Percentiles rank a stretch among this genome's conserved stretches.
Evolutionary conservation across 2,888 invertebrate genomes (phyloP).

Genomic region (Volucella zonaria): DNA sequence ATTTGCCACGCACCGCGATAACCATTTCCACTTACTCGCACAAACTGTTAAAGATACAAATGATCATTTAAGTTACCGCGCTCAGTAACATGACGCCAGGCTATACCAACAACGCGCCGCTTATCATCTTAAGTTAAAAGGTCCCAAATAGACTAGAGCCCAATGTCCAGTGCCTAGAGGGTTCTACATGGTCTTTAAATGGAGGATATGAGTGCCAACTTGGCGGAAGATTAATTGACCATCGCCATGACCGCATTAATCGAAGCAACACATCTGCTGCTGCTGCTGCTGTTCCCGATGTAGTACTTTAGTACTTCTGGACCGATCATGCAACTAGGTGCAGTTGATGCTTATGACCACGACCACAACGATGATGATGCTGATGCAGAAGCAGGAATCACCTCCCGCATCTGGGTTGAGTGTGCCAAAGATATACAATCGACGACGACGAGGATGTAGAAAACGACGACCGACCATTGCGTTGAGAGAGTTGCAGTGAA

Average conservation of each 20-base stretch:
- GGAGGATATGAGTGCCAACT: constrained; percentile 63
- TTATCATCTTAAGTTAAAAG: constrained; percentile 73
- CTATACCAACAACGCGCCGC: constrained; percentile 56
- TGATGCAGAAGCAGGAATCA: constrained; percentile 62
- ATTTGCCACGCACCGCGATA: constrained; percentile 70
- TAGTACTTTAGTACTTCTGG: constrained; percentile 8
- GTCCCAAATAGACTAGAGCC: constrained; percentile 69
- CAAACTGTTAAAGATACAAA: constrained; percentile 70
- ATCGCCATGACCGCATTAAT: constrained; percentile 71
- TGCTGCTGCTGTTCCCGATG: constrained; percentile 34
- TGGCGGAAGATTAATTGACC: constrained; percentile 71
- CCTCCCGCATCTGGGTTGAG: constrained; percentile 68
- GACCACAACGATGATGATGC: constrained; percentile 37
- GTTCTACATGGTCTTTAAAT: background rate
- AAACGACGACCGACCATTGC: constrained; percentile 28
- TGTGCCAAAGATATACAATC: constrained; percentile 39
- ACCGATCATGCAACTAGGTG: constrained; percentile 52
- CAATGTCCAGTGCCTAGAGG: background rate
- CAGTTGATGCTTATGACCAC: constrained; percentile 33
- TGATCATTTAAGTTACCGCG: constrained; percentile 59
- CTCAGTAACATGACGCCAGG: constrained; percentile 70
- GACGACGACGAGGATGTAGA: background rate
- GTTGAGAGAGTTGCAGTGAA: constrained; percentile 69
- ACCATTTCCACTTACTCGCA: constrained; percentile 58
- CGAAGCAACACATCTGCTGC: constrained; percentile 72